Base-by-base conservation (phyloP, 2,888 invertebrate genomes). In the Tetropium fuscum region DNA sequence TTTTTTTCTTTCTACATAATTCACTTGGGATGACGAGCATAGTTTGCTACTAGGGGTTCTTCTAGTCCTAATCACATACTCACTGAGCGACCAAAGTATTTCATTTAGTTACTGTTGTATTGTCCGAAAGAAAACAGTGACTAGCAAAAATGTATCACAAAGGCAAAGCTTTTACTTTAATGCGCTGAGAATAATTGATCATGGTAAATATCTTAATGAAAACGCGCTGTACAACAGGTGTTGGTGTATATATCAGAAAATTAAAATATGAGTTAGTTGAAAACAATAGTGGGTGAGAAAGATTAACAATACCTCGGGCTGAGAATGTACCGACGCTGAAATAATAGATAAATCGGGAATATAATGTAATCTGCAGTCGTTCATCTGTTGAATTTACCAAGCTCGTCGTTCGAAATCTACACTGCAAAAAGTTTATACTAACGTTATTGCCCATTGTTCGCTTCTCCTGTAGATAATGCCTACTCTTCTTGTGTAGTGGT, bases 211-310 rank as follows among this genome's bases (percentile, higher is more conserved):
- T 53, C 53, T 47, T 47, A 53, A 44, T 45, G 32, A 41, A 53
- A 58, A 40, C 22, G 20, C 55, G 56, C 32, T 53, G 57, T 32
- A 49, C 8, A 40, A 27, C 60, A 54, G 44, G 56, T 62, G 63
- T 63, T 64, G 66, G 64, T 64, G 71, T 66, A 66, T 61, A 64
- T 71, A 73, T 74, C 73, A 71, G 69, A 73, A 73, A 74, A 75
- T 76, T 75, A 74, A 74, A 76, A 74, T 74, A 73, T 73, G 75
- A 76, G 74, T 76, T 75, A 74, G 70, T 66, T 60, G 71, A 71
- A 75, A 76, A 75, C 76, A 76, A 75, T 75, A 65, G 76, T 73
- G 66, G 74, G 72, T 73, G 74, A 75, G 74, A 75, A 74, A 75
- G 75, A 75, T 74, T 71, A 75, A 76, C 74, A 76, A 76, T 75